phyloP scores from a whole-genome alignment of 2,888 invertebrate species.

The Amphipoea oculea region DNA sequence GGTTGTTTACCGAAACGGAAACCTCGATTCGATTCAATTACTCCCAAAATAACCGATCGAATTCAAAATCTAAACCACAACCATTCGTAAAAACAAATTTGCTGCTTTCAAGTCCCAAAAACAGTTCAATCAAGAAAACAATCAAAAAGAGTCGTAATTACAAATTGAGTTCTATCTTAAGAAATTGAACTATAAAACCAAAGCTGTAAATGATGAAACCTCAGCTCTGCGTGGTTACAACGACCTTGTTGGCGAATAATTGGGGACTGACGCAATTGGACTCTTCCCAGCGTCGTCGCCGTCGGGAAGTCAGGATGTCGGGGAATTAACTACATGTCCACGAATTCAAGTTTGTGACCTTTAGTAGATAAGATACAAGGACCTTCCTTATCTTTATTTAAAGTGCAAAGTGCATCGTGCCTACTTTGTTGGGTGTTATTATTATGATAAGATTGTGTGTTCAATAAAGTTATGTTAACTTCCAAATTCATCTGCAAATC shows the following conservation, averaged over 20 bases:
- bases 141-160: constrained; percentile 63
- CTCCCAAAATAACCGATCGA: constrained; percentile 48
- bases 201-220: constrained; percentile 52
- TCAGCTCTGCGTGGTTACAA: constrained; percentile 54
- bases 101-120: constrained; percentile 54
- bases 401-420: constrained; percentile 46
- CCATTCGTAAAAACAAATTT: constrained; percentile 54
- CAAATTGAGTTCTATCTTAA: constrained; percentile 56
- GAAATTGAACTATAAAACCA: constrained; percentile 63
- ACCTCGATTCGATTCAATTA: constrained; percentile 33
- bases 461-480: not conserved
- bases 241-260: constrained; percentile 78
- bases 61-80: constrained; percentile 45
- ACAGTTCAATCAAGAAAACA: constrained; percentile 59
- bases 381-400: constrained; percentile 45
- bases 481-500: not conserved
- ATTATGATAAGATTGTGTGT: constrained; percentile 18
- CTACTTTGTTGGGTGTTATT: constrained; percentile 32
- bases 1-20: constrained; percentile 39
- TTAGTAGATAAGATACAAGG: constrained; percentile 35
- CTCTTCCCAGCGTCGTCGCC: constrained; percentile 67
- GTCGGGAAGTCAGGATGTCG: constrained; percentile 58
- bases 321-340: constrained; percentile 57
- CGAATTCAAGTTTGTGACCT: constrained; percentile 64
- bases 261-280: constrained; percentile 76